phyloP scores from a whole-genome alignment of 64 coral and sea anemone genomes.

The Montipora foliosa region DNA sequence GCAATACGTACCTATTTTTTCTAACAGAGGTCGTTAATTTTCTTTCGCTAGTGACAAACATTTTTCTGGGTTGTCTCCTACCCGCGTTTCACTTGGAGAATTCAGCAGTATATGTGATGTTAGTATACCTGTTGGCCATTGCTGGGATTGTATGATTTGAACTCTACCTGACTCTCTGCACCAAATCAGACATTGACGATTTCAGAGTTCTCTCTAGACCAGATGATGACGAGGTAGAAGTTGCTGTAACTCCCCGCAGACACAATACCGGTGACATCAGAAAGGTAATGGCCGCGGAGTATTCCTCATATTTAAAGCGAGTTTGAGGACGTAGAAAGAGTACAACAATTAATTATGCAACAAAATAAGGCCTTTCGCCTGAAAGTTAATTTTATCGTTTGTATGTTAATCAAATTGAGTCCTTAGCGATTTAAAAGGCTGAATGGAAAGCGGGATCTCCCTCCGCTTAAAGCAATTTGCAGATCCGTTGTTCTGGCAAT shows the following conservation, averaged over 20 bases:
- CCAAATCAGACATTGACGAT: neutral
- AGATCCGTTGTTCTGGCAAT: no score
- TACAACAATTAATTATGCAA: no score
- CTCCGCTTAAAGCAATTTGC: no score
- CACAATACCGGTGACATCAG: neutral
- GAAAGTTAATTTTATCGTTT: no score
- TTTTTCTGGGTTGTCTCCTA: conserved; percentile 52
- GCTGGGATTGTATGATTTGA: conserved; percentile 34
- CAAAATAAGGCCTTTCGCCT: no score
- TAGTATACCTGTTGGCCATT: conserved; percentile 36
- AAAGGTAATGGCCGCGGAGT: neutral
- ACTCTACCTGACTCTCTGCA: neutral
- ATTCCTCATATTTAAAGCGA: neutral
- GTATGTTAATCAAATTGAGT: no score
- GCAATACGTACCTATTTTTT: no score
- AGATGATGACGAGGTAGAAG: conserved; percentile 18
- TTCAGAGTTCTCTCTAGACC: neutral
- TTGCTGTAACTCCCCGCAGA: neutral
- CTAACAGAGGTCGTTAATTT: neutral
- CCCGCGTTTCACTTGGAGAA: conserved; percentile 26
- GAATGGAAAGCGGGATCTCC: no score
- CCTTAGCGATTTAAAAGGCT: no score
- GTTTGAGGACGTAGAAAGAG: no score
- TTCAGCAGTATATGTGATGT: conserved; percentile 27
- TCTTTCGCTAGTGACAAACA: conserved; percentile 34